Evolutionary conservation across 1,140 invertebrate species (phyloP), one percentile per base, ranked within the genome.

Genomic region (Acromyrmex heyeri): DNA sequence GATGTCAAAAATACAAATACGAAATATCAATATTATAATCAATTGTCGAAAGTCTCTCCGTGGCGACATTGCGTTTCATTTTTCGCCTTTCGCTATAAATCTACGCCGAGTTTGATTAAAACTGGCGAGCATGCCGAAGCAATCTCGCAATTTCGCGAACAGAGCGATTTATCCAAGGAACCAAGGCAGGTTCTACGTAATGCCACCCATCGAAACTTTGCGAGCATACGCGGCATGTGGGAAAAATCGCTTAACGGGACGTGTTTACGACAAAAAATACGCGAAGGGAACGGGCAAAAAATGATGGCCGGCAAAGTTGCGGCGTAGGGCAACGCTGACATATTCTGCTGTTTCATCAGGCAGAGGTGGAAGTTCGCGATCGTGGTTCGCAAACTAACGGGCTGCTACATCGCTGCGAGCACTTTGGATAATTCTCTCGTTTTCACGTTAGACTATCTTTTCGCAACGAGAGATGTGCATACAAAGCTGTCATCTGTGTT

Each of bases 71-170:
- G 44, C 61, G 27, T 73, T 53, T 73, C 79, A 48, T 59, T 72
- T 81, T 44, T 61, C 48, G n/a, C 24, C 18, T 57, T 75, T 2
- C 55, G 69, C 55, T 21, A 73, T 75, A 83, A 83, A 83, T 83
- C 69, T 8, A 24, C 69, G 38, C 69, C 38, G 24, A 24, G 69
- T 83, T 83, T 73, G 79, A 83, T 83, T 83, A 83, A 83, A 83
- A 61, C 67, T 34, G 30, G 50, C 12, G 34, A 16, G 48, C 53
- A 16, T 24, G 53, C 27, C 55, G 24, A 82, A 21, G 67, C 30
- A 61, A 82, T 70, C 69, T 21, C 53, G 55, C 69, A 70, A 72
- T 70, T 81, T 72, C 34, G 59, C 44, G 24, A 44, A 48, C 64
- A n/a, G 21, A 21, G 67, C 69, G 79, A 73, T 73, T 82, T 82